Base-by-base conservation (phyloP, 1,140 invertebrate species). In the Homarus americanus region DNA sequence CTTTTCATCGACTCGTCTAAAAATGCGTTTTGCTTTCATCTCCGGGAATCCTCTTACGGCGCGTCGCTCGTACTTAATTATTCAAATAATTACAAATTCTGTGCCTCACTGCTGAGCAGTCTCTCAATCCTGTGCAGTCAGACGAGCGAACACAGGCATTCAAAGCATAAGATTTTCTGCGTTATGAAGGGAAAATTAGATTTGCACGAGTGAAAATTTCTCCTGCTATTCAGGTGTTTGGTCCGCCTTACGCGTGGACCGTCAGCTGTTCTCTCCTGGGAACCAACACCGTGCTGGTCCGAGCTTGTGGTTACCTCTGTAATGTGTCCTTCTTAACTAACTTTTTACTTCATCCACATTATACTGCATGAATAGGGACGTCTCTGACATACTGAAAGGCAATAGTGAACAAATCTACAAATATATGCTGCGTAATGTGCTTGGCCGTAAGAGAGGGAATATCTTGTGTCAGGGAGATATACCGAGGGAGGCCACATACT, bases 41-140 rank as follows among this genome's bases (percentile, higher is more conserved):
- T 36, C 36, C 4, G 72, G 78, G 15, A 82, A 82, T 82, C 79
- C 79, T 53, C 79, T 82, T 82, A 82, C 34, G 79, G 15, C 32
- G 49, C 49, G 49, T 63, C 32, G 79, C 49, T 58, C 53, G 53
- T 34, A 24, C 49, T 63, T 82, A 82, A 82, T 82, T 82, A 58
- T 82, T 82, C 49, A 82, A 82, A 82, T 82, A 82, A 82, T 82
- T 82, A 80, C 41, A 28, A 58, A 69, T 69, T 69, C 63, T 32
- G 63, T 69, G 63, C 63, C 63, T 32, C n/a, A 32, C n/a, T 53
- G 53, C 49, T 82, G 79, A 63, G 79, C 79, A 82, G 49, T 82
- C 79, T 36, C 28, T 20, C 53, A 58, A 15, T 69, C 63, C n/a
- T 5, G n/a, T 69, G 63, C n/a, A 0, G n/a, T 32, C 58, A 63